These are phyloP conservation scores for Drosophila navojoa DNA, from an alignment of 1,140 invertebrate species.

Conservation along the genomic window DNA sequence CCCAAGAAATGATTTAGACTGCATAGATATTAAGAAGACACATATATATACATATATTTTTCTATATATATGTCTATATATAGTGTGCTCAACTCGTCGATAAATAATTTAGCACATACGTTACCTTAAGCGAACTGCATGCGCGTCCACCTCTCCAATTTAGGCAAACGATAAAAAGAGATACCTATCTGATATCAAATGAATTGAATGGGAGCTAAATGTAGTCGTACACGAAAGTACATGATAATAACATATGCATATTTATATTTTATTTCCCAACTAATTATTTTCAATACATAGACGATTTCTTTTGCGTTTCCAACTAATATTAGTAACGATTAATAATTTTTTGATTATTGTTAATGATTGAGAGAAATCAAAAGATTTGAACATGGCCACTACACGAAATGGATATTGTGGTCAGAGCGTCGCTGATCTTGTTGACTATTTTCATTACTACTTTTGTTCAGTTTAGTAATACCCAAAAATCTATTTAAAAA, in stretches of 20 bases:
- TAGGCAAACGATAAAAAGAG: conserved; percentile 1
- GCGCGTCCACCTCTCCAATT: conserved; percentile 3
- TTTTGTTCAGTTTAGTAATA: conserved; percentile 80
- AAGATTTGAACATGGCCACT: conserved; percentile 42
- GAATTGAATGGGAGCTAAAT: conserved; percentile 6
- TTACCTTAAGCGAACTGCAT: conserved; percentile 18
- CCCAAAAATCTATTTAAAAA: conserved; percentile 18
- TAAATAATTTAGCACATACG: background rate
- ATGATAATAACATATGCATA: conserved; percentile 46
- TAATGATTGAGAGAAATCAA: conserved; percentile 44
- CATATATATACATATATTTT: background rate
- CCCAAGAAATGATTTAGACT: background rate
- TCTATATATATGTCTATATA: background rate
- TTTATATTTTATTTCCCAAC: conserved; percentile 36
- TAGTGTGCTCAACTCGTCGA: background rate
- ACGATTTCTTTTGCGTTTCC: conserved; percentile 17
- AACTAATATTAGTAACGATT: conserved; percentile 44
- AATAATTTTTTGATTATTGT: conserved; percentile 56
- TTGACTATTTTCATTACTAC: conserved; percentile 82
- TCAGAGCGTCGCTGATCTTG: conserved; percentile 52
- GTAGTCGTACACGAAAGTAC: conserved; percentile 36
- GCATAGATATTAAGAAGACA: background rate
- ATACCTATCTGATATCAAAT: background rate
- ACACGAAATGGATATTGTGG: conserved; percentile 53
- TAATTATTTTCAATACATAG: conserved; percentile 30